Conservation (phyloP, 2,888 invertebrate species). For the Polyommatus icarus region DNA sequence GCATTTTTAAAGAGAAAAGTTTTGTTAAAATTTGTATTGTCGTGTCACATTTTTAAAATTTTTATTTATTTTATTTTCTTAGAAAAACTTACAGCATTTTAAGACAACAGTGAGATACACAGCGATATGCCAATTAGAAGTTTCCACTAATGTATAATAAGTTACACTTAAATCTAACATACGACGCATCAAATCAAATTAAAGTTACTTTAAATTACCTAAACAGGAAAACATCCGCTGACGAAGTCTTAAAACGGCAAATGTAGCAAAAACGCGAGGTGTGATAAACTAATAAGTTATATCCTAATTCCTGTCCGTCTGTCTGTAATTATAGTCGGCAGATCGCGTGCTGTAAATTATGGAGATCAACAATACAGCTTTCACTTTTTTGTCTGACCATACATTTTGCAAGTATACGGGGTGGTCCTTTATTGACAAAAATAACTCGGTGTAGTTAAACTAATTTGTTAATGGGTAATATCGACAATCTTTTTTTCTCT, state of each 20-base stretch:
- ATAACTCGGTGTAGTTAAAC: no score
- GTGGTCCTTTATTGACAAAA: constrained; percentile 10
- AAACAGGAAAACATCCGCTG: not conserved
- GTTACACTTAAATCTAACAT: no score
- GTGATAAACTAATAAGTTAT: constrained; percentile 15
- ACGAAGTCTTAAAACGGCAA: not conserved
- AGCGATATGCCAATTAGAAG: no score
- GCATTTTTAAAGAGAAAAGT: no score
- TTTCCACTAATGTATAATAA: no score
- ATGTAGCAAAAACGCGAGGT: not conserved
- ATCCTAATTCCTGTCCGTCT: not conserved
- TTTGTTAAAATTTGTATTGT: no score
- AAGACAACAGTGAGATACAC: no score
- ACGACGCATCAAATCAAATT: no score
- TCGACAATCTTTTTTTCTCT: no score
- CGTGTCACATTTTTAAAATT: not conserved
- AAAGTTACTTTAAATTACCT: not conserved
- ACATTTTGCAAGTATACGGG: constrained; percentile 31
- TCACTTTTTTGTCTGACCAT: constrained; percentile 49
- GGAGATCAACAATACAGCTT: constrained; percentile 41
- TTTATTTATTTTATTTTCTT: no score
- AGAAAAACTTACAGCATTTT: no score
- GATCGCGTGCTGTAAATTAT: constrained; percentile 52
- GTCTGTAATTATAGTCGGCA: constrained; percentile 42
- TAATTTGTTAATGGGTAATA: no score